Conservation (phyloP, 2,113 vertebrate genomes). For the Myanophis thanlyinensis region DNA sequence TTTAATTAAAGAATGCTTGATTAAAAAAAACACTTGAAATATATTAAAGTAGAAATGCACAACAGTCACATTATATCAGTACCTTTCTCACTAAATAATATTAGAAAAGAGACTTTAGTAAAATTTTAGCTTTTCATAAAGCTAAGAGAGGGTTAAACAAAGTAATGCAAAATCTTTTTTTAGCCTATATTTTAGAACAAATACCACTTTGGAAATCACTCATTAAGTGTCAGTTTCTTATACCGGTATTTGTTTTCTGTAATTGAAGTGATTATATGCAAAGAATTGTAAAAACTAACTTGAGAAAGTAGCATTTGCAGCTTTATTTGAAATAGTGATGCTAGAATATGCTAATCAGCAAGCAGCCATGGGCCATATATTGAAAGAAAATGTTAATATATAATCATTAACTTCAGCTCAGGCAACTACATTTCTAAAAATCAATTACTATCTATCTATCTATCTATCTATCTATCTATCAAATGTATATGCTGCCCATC, state of each 20-base stretch:
- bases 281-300: conserved; percentile 20
- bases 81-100: background rate
- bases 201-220: background rate
- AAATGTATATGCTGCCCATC: background rate
- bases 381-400: conserved; percentile 42
- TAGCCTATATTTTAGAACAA: background rate
- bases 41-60: background rate
- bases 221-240: accelerated
- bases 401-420: conserved; percentile 51
- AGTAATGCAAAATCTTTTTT: accelerated
- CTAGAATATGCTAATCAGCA: conserved; percentile 35
- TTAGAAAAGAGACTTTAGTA: background rate
- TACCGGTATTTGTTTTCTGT: background rate
- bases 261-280: background rate
- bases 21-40: background rate
- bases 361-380: conserved; percentile 42
- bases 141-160: background rate
- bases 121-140: background rate
- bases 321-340: conserved; percentile 1
- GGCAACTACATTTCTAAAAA: conserved; percentile 52
- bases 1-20: background rate
- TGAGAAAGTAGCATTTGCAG: background rate
- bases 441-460: background rate
- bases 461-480: background rate
- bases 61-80: background rate